Percentiles rank a stretch among this genome's conserved stretches.
phyloP scores from a whole-genome alignment of 2,113 vertebrate species.

The Miniopterus natalensis region DNA sequence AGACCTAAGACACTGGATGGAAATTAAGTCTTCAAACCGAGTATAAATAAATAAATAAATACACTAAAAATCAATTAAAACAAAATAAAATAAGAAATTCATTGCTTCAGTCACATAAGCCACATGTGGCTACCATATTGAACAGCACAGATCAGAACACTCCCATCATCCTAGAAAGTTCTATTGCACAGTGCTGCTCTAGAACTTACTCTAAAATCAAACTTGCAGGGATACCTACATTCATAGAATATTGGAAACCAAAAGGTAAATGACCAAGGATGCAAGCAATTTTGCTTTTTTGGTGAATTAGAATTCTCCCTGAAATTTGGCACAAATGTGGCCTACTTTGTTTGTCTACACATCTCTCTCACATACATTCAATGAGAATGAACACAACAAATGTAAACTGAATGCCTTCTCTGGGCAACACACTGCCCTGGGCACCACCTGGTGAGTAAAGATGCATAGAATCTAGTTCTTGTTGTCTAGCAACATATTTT shows the following conservation, averaged over 20 bases:
- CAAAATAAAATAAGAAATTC: slow-evolving; percentile 15
- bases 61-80: neutral
- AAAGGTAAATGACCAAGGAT: neutral
- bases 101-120: neutral
- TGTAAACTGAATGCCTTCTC: neutral
- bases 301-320: neutral
- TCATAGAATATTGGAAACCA: neutral
- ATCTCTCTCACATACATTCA: neutral
- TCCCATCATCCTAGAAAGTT: neutral
- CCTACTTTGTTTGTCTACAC: neutral
- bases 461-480: neutral
- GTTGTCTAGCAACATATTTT: neutral
- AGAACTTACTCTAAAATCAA: slow-evolving; percentile 18
- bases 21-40: slow-evolving; percentile 26
- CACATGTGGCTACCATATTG: neutral
- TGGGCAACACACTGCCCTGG: neutral
- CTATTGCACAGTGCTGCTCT: neutral
- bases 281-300: slow-evolving; percentile 1
- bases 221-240: neutral
- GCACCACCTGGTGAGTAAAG: neutral
- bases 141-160: neutral
- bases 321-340: neutral
- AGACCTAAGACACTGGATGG: neutral
- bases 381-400: neutral
- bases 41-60: neutral